A percentile compares a stretch with the other conserved stretches of the same genome.
Conservation (phyloP, 2,888 invertebrate genomes). For the Sialis fuliginosa region DNA sequence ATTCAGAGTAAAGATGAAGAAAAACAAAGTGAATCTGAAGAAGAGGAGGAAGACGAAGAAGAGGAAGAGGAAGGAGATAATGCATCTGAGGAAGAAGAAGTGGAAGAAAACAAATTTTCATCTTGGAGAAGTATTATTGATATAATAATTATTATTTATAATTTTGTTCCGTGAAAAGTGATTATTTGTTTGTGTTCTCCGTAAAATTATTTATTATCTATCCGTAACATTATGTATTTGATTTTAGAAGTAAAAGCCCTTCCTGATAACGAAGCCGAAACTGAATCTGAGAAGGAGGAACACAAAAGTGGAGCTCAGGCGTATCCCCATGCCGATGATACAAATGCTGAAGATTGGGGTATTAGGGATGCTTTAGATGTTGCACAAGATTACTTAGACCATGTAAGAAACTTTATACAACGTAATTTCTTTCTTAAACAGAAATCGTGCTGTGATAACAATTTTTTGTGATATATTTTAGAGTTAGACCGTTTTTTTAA, state of each 20-base stretch:
- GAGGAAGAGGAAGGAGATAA: slow-evolving; percentile 16
- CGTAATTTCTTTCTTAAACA: background rate
- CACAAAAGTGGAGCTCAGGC: slow-evolving; percentile 15
- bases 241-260: slow-evolving; percentile 14
- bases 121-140: slow-evolving; percentile 24
- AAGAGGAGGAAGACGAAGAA: slow-evolving; percentile 25
- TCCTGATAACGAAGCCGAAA: slow-evolving; percentile 6
- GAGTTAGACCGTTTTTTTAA: slow-evolving; percentile 4
- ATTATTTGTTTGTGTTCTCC: background rate
- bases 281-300: slow-evolving; percentile 10
- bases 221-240: background rate
- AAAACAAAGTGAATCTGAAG: slow-evolving; percentile 27
- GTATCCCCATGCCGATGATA: slow-evolving; percentile 34
- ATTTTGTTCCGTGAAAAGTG: background rate
- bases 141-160: background rate
- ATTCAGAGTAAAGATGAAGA: slow-evolving; percentile 22
- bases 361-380: slow-evolving; percentile 24
- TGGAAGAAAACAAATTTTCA: slow-evolving; percentile 13
- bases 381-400: slow-evolving; percentile 19
- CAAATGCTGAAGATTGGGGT: slow-evolving; percentile 33
- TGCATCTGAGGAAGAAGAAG: slow-evolving; percentile 13
- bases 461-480: background rate
- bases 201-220: background rate
- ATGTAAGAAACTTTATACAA: slow-evolving; percentile 16
- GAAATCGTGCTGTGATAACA: background rate